A percentile compares a stretch with the other conserved stretches of the same genome.
Conservation (phyloP, 2,797 vertebrate species). For the Florisuga fusca region DNA sequence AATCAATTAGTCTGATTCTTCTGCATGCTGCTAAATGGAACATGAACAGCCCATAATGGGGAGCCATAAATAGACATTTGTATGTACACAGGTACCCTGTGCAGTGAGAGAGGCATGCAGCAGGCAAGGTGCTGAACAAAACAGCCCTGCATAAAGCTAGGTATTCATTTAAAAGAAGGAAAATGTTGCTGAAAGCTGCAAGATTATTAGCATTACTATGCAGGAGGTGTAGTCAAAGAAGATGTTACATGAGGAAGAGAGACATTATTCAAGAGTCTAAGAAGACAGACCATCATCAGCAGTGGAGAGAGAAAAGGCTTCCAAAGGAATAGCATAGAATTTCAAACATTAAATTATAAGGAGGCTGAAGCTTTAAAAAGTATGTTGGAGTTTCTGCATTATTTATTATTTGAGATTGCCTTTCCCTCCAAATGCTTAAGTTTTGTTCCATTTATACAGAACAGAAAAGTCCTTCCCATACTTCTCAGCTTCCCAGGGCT, state of each 20-base stretch:
- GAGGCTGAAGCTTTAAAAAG: slow-evolving; percentile 42
- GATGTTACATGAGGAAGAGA: slow-evolving; percentile 57
- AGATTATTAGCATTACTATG: slow-evolving; percentile 69
- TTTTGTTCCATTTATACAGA: slow-evolving; percentile 28
- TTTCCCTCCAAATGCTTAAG: not conserved
- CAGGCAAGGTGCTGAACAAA: slow-evolving; percentile 20
- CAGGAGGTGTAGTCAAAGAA: slow-evolving; percentile 52
- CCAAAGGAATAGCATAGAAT: slow-evolving; percentile 41
- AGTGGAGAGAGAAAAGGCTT: slow-evolving; percentile 43
- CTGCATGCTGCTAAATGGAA: slow-evolving; percentile 34
- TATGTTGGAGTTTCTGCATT: slow-evolving; percentile 55
- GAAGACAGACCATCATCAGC: slow-evolving; percentile 50
- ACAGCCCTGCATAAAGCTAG: slow-evolving; percentile 20
- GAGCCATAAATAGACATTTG: slow-evolving; percentile 39
- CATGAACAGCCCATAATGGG: slow-evolving; percentile 20
- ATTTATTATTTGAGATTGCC: slow-evolving; percentile 69
- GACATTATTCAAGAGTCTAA: slow-evolving; percentile 64
- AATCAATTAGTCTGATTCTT: slow-evolving; percentile 57
- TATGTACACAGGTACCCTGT: not conserved
- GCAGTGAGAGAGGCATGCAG: not conserved
- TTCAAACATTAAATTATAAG: slow-evolving; percentile 59
- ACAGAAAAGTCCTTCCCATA: not conserved
- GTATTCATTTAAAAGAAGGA: slow-evolving; percentile 51
- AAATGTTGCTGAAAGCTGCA: slow-evolving; percentile 52
- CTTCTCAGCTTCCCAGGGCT: not conserved